Conservation (phyloP, 2,888 invertebrate genomes). For the Archaeoteleia sp. region DNA sequence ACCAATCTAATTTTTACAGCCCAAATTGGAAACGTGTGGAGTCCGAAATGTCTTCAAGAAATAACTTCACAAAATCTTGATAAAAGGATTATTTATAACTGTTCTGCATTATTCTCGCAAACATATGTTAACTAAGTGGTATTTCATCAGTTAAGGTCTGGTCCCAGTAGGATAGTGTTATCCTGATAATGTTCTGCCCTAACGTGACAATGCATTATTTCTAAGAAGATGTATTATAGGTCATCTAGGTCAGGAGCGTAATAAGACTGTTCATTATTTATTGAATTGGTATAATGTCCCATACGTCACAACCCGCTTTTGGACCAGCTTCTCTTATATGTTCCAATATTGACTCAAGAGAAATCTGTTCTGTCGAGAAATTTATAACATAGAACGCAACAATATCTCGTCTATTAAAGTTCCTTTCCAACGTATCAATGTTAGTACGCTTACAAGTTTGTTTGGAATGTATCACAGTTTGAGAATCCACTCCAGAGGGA, state of each 20-base stretch:
- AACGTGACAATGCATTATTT: slow-evolving; percentile 47
- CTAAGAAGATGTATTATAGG: slow-evolving; percentile 23
- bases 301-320: slow-evolving; percentile 16
- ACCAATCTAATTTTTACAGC: too few species aligned
- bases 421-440: background rate
- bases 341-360: slow-evolving; percentile 10
- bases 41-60: too few species aligned
- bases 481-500: slow-evolving; percentile 1
- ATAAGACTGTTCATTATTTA: slow-evolving; percentile 49
- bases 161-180: slow-evolving; percentile 24
- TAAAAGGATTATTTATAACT: too few species aligned
- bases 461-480: too few species aligned
- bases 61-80: too few species aligned
- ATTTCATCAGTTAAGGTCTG: slow-evolving; percentile 35
- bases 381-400: background rate
- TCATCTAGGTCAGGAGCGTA: slow-evolving; percentile 37
- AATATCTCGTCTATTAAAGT: background rate
- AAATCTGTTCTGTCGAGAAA: slow-evolving; percentile 2
- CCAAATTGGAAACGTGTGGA: too few species aligned
- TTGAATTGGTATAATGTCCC: slow-evolving; percentile 4
- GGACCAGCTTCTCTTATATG: slow-evolving; percentile 11
- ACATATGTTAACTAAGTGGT: too few species aligned
- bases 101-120: too few species aligned
- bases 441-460: background rate
- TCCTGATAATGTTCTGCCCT: slow-evolving; percentile 40